phyloP scores from a whole-genome alignment of 1,140 invertebrate genomes.

The Drosophila busckii region DNA sequence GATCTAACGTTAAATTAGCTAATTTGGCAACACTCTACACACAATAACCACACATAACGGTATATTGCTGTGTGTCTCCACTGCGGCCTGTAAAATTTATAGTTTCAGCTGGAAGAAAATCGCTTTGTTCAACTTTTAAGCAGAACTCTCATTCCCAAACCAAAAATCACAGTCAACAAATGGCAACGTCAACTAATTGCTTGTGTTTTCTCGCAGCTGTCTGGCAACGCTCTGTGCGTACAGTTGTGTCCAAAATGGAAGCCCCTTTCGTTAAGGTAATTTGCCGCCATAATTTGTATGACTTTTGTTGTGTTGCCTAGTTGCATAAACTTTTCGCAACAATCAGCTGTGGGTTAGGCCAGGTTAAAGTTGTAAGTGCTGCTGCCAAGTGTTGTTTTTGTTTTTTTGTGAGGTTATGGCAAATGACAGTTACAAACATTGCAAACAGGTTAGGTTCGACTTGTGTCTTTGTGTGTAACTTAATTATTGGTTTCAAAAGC shows the following conservation, averaged over 20 bases:
- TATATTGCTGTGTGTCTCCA: conserved; percentile 36
- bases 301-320: conserved; percentile 30
- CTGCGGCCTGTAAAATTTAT: conserved; percentile 70
- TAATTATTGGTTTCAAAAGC: too few species aligned
- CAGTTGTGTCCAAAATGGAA: conserved; percentile 64
- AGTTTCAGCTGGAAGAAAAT: conserved; percentile 69
- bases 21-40: too few species aligned
- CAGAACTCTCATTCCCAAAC: conserved; percentile 27
- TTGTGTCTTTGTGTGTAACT: too few species aligned
- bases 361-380: conserved; percentile 23
- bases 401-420: too few species aligned
- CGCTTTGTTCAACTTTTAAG: conserved; percentile 59
- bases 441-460: too few species aligned
- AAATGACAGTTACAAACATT: too few species aligned
- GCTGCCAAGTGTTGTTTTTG: too few species aligned
- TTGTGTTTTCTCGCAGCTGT: conserved; percentile 50
- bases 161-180: conserved; percentile 43
- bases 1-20: too few species aligned
- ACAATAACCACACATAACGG: conserved; percentile 50
- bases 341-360: conserved; percentile 22
- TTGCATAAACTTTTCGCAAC: conserved; percentile 36
- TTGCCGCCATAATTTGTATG: conserved; percentile 62
- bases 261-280: conserved; percentile 67
- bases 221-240: conserved; percentile 31
- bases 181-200: conserved; percentile 63